Evolutionary conservation across 2,797 vertebrate species (phyloP).

Genomic region (Gouania willdenowi): DNA sequence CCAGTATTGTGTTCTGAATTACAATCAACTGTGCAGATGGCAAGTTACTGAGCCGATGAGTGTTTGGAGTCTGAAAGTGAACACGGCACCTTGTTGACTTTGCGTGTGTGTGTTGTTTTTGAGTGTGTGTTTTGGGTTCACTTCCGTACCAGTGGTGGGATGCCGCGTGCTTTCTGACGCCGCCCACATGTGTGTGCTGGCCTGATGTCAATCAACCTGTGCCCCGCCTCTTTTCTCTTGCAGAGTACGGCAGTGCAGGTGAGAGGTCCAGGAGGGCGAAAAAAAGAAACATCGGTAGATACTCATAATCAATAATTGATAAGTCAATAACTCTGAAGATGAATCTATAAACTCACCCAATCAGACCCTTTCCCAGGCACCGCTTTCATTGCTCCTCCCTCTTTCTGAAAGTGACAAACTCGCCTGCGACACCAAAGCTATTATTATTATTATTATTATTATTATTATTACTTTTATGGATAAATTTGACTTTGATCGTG

Average conservation of each 20-base stretch:
- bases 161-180: constrained; percentile 56
- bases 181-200: constrained; percentile 76
- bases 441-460: no score
- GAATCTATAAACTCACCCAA: constrained; percentile 35
- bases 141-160: constrained; percentile 39
- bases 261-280: constrained; percentile 84
- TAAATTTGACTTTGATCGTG: constrained; percentile 28
- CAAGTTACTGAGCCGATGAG: constrained; percentile 79
- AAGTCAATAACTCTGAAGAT: constrained; percentile 46
- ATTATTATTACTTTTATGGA: constrained; percentile 20
- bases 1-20: constrained; percentile 1
- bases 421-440: constrained; percentile 56
- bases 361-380: constrained; percentile 66
- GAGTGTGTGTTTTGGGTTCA: constrained; percentile 43
- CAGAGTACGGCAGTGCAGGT: constrained; percentile 86
- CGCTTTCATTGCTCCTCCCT: constrained; percentile 72
- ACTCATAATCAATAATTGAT: constrained; percentile 75
- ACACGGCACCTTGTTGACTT: constrained; percentile 48
- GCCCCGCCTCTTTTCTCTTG: constrained; percentile 82
- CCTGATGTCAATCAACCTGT: constrained; percentile 80
- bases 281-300: constrained; percentile 85
- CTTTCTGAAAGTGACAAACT: constrained; percentile 61
- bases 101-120: constrained; percentile 12
- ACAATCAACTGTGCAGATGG: constrained; percentile 44
- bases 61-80: constrained; percentile 62